Percentiles rank a stretch among this genome's conserved stretches.
These are phyloP conservation scores for Heliconius ismenius DNA, from an alignment of 2,888 invertebrate species.

Conservation along the genomic window DNA sequence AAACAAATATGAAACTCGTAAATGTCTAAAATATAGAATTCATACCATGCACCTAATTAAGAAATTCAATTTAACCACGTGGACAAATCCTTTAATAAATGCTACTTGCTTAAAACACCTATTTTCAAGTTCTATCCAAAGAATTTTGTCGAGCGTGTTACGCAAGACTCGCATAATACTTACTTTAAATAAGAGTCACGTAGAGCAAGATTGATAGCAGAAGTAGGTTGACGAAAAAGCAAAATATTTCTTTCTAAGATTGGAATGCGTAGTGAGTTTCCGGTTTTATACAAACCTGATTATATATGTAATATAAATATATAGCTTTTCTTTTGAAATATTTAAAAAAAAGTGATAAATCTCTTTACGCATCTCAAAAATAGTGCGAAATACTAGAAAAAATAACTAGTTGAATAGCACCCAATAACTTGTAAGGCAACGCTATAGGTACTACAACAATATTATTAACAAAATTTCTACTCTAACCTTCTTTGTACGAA, in stretches of 20 bases:
- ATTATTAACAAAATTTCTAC: not conserved
- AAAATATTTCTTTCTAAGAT: conserved; percentile 15
- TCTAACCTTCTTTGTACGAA: not conserved
- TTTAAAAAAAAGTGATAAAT: too few relatives aligned
- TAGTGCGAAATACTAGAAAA: not conserved
- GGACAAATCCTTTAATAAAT: too few relatives aligned
- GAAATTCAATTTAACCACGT: too few relatives aligned
- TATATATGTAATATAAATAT: not conserved
- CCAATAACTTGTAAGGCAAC: not conserved
- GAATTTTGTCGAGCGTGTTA: not conserved
- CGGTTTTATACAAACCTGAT: not conserved
- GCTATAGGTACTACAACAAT: not conserved
- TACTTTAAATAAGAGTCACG: not conserved
- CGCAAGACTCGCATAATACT: too few relatives aligned
- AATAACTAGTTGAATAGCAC: not conserved
- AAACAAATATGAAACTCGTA: too few relatives aligned
- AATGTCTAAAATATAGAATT: too few relatives aligned
- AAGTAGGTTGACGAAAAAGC: not conserved
- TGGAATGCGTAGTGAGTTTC: conserved; percentile 2
- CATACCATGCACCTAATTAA: too few relatives aligned
- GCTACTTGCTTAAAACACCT: too few relatives aligned
- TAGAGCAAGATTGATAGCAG: not conserved
- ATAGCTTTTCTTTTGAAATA: too few relatives aligned
- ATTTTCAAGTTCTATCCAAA: too few relatives aligned
- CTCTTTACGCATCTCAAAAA: too few relatives aligned